phyloP scores from a whole-genome alignment of 2,113 vertebrate species.

The Carollia perspicillata region DNA sequence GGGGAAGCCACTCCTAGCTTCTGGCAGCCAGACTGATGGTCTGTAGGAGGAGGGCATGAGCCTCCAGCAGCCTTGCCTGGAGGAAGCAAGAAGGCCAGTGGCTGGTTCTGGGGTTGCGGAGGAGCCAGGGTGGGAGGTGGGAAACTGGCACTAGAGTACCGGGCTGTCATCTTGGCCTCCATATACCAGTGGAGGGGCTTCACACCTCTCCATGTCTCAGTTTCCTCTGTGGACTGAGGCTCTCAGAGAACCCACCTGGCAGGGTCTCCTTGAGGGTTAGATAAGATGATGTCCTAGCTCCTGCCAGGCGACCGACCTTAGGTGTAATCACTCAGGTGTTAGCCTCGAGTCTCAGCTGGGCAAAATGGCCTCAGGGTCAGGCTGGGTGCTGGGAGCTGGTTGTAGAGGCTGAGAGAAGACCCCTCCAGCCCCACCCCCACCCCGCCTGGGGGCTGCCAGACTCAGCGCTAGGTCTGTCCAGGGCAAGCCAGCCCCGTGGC shows the following conservation, averaged over 20 bases:
- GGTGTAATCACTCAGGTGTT: not conserved
- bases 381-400: not conserved
- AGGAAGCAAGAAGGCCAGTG: not conserved
- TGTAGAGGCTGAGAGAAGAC: not conserved
- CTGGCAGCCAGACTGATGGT: not conserved
- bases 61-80: not conserved
- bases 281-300: not conserved
- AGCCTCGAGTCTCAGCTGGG: not conserved
- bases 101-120: not conserved
- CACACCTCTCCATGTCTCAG: not conserved
- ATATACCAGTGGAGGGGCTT: not conserved
- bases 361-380: not conserved
- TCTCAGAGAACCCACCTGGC: not conserved
- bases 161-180: not conserved
- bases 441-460: not conserved
- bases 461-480: not conserved
- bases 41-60: not conserved
- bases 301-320: too few relatives aligned
- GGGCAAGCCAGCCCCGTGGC: not conserved
- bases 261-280: not conserved
- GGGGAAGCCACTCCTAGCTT: not conserved
- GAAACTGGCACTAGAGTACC: not conserved
- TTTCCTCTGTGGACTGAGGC: not conserved
- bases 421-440: not conserved
- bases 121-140: not conserved